Base-by-base conservation (phyloP, 2,797 vertebrate genomes). In the Halcyon leucocephala region DNA sequence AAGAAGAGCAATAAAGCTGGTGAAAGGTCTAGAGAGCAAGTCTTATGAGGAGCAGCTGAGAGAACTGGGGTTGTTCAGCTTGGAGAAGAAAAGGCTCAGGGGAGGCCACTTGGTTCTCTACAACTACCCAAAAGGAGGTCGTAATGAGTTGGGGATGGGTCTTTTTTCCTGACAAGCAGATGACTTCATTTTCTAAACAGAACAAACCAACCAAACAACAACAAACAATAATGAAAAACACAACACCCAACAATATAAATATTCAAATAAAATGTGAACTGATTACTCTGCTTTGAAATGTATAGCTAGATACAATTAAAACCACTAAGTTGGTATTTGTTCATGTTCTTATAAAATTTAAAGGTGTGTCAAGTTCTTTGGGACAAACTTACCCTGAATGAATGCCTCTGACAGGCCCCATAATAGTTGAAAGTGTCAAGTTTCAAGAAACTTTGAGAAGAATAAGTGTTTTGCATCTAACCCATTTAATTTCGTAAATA, bases 91-190 rank as follows among this genome's bases (percentile, higher is more conserved):
- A 14, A 66, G 14, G 16, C 20, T 81, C 29, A 10, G 2, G 41
- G 12, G 37, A 64, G 29, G 19, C 29, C 28, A 29, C 17, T 9
- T 54, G 28, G 4, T 12, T 22, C 15, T 28, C 13, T 21, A 22
- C 13, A 49, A 2, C 62, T 42, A 35, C 13, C n/a, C 28, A 35
- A 66, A 54, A 54, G 44, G 25, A 29, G 19, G 2, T 15, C 67
- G 24, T 10, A 60, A 10, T 3, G 17, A 33, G 41, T 1, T 17
- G 57, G 6, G 9, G 16, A 2, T 11, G 1, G 0, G 9, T 64
- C 29, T 67, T 18, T 54, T 76, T 16, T 85, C 20, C 25, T 51
- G 77, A 51, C 7, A 62, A 55, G 39, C 24, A 70, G 39, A 18
- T 60, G 66, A 39, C 14, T 82, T 81, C 15, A 12, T 73, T 69